Percentiles rank a stretch among this genome's conserved stretches.
Evolutionary conservation across 2,797 vertebrate genomes (phyloP).

Genomic region (Myripristis jacobus): DNA sequence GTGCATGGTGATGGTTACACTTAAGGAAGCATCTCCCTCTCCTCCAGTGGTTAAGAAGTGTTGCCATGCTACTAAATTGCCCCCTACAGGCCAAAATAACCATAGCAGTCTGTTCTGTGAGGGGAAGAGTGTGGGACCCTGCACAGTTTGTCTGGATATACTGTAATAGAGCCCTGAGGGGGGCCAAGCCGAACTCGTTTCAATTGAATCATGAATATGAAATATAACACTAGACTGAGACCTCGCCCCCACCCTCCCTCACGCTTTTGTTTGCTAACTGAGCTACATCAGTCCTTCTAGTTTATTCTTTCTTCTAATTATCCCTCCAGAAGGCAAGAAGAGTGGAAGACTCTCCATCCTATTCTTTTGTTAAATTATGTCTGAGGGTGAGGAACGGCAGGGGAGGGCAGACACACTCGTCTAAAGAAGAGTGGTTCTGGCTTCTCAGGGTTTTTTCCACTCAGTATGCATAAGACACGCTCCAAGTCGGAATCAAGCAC

Average conservation of each 20-base stretch:
- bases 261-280: conserved; percentile 58
- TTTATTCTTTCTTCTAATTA: conserved; percentile 60
- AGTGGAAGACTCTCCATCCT: conserved; percentile 37
- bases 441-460: conserved; percentile 33
- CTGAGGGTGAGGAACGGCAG: conserved; percentile 31
- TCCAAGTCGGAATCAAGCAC: conserved; percentile 11
- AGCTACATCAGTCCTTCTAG: conserved; percentile 52
- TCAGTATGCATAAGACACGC: conserved; percentile 33
- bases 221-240: conserved; percentile 46
- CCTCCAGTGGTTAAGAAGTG: not conserved
- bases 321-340: conserved; percentile 38
- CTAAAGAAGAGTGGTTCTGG: conserved; percentile 48
- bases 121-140: not conserved
- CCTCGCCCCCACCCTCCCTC: conserved; percentile 11
- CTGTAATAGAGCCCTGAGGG: conserved; percentile 36
- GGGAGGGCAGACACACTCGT: conserved; percentile 11
- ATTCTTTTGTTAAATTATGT: conserved; percentile 61
- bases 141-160: conserved; percentile 46
- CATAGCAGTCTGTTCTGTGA: conserved; percentile 42
- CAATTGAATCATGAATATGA: conserved; percentile 65
- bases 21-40: not conserved
- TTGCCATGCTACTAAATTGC: conserved; percentile 78
- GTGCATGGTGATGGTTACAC: not conserved
- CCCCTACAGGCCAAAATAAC: conserved; percentile 75
- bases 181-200: conserved; percentile 38